A percentile compares a stretch with the other conserved stretches of the same genome.
These are phyloP conservation scores for Micropterix aruncella DNA, from an alignment of 2,888 invertebrate species.

Conservation along the genomic window DNA sequence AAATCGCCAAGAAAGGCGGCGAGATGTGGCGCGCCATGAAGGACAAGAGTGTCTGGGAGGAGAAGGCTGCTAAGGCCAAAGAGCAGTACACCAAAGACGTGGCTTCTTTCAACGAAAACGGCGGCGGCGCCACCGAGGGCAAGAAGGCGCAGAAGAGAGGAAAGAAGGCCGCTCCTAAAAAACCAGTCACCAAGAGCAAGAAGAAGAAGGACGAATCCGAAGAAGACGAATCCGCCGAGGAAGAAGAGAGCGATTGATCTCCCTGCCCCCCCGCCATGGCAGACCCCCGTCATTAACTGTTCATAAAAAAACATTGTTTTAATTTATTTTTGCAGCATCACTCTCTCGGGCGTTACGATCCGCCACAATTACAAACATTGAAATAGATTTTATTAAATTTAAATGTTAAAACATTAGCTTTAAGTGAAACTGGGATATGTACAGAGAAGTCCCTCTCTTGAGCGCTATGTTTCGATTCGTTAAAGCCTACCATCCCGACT, in stretches of 20 bases:
- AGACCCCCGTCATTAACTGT: too few relatives aligned
- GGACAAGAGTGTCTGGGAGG: slow-evolving; percentile 72
- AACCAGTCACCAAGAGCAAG: slow-evolving; percentile 15
- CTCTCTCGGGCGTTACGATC: background rate
- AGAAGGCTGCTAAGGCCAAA: slow-evolving; percentile 61
- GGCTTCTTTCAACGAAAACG: slow-evolving; percentile 61
- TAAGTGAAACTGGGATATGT: background rate
- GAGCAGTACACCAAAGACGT: slow-evolving; percentile 64
- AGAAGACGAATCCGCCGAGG: slow-evolving; percentile 31
- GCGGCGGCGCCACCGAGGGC: slow-evolving; percentile 26
- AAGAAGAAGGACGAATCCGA: slow-evolving; percentile 30
- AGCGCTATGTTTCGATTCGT: too few relatives aligned
- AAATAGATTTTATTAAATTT: background rate
- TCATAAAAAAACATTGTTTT: slow-evolving; percentile 16
- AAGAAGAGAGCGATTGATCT: slow-evolving; percentile 29
- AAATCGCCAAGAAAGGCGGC: slow-evolving; percentile 77
- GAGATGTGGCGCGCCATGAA: slow-evolving; percentile 73
- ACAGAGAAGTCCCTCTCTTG: background rate
- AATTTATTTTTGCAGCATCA: slow-evolving; percentile 21
- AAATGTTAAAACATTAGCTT: background rate
- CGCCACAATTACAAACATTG: background rate
- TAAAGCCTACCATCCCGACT: too few relatives aligned
- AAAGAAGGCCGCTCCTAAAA: slow-evolving; percentile 18
- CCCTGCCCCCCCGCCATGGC: slow-evolving; percentile 5
- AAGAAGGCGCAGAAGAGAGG: slow-evolving; percentile 27